Evolutionary conservation across 2,797 vertebrate species (phyloP), one percentile per base, ranked within the genome.

Genomic region (Semotilus atromaculatus): DNA sequence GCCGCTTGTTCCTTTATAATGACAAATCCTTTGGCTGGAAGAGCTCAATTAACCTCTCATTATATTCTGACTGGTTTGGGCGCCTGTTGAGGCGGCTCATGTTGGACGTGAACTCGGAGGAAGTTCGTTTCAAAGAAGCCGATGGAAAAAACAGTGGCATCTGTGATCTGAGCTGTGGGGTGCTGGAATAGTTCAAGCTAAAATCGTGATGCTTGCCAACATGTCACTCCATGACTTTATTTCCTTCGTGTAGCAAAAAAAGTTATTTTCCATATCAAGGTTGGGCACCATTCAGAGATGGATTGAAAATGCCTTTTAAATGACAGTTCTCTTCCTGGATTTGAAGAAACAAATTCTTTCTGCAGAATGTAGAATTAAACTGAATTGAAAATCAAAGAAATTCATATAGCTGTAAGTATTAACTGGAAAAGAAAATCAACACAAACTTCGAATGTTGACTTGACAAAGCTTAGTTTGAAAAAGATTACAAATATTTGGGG

Each of bases 11-110:
- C 83, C 67, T 64, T 58, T 68, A n/a, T 83, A 78, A 86, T 88
- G 86, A 85, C 85, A 80, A 86, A 87, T 85, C 73, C 85, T 85
- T 58, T 51, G 58, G 75, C 88, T 51, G 85, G 74, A 68, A 86
- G 55, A 88, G 86, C 88, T 83, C 86, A 85, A 89, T 89, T 89
- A 89, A 86, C 88, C 88, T 87, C 86, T 86, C 75, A 73, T 80
- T 87, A 87, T 80, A 72, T 82, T 82, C 68, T 36, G 58, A 86
- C 48, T 58, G 82, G 81, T 79, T 55, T 48, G 38, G 55, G 34
- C 18, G n/a, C 40, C 77, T 48, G 80, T 55, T 36, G 66, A 85
- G 71, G 60, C 38, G 2, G 51, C n/a, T 51, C 58, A 13, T 73
- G 81, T 75, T 38, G 26, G 75, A 76, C 53, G 5, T 51, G 74